phyloP scores from a whole-genome alignment of 2,888 invertebrate species.

The Clusia tigrina region DNA sequence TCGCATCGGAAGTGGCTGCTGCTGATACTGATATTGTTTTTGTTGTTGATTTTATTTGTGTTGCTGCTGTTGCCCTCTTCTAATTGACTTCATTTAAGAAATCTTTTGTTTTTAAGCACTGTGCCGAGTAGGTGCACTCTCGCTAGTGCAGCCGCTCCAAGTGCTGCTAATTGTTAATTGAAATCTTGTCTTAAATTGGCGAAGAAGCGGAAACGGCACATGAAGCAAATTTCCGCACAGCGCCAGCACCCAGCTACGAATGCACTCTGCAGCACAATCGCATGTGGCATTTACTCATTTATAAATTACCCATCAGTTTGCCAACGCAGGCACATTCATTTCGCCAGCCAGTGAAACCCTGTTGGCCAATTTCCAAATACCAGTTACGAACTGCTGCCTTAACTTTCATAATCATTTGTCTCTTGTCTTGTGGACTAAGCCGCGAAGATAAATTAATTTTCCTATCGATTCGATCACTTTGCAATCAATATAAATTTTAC shows the following conservation, averaged over 20 bases:
- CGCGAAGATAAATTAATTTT: conserved; percentile 59
- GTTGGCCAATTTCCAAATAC: background rate
- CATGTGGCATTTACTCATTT: background rate
- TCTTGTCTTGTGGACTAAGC: conserved; percentile 19
- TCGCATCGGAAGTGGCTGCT: background rate
- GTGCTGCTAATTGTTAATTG: conserved; percentile 38
- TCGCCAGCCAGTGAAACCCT: background rate
- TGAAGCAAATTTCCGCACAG: conserved; percentile 39
- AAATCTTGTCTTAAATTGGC: conserved; percentile 34
- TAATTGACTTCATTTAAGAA: conserved; percentile 41
- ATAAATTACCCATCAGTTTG: background rate
- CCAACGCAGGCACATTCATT: background rate
- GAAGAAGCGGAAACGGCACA: conserved; percentile 37
- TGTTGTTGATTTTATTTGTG: background rate
- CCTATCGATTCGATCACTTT: conserved; percentile 60
- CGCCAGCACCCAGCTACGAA: too few relatives aligned
- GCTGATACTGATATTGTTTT: too few relatives aligned
- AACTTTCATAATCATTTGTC: conserved; percentile 9
- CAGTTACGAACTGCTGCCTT: background rate
- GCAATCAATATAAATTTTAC: conserved; percentile 44
- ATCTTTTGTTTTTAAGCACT: conserved; percentile 17
- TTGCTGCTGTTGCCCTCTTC: conserved; percentile 30
- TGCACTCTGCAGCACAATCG: background rate
- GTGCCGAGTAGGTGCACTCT: background rate
- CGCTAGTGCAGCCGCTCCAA: too few relatives aligned